Base-by-base conservation (phyloP, 2,888 invertebrate species). In the Reticulitermes lucifugus region DNA sequence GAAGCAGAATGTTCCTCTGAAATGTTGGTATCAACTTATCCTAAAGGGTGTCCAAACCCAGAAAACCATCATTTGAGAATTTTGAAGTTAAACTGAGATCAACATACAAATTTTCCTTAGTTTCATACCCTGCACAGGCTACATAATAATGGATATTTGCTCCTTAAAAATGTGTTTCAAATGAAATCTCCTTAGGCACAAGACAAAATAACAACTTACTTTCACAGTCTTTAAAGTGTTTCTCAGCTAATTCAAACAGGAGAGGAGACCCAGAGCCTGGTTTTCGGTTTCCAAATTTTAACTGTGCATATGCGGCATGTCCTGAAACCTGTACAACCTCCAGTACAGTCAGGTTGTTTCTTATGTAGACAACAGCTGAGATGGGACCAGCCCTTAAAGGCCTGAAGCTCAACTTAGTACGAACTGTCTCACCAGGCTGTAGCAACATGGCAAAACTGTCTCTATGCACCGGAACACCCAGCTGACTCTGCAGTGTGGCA, bases 281-380 rank as follows among this genome's bases (percentile, higher is more conserved):
- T 85, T 94, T 95, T n/a, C 96, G 94, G 89, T 97, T 98, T 41
- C 95, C 98, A 89, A 98, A 95, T 89, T 96, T 96, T 90, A 99
- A 95, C 90, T 96, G 95, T 5, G 98, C 97, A 88, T 94, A 92
- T 1, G 96, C 97, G 25, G 98, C 98, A 89, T 95, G 95, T 0
- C 97, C 98, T 85, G 94, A 94, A 86, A 99, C 91, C 89, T 95
- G 94, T 46, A 98, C 92, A 4, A 95, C 95, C 91, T 99, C 99
- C 89, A 98, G 91, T 65, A 98, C 94, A 0, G 99, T 99, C 89
- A 99, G 92, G 91, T 99, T 99, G 91, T 99, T 99, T 88, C 98
- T 95, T 90, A 79, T 51, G 25, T 71, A 79, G 22, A 79, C 51
- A 0, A 81, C 90, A 0, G 93, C 91, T 73, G 93, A 91, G 88